Percentiles rank a stretch among this genome's conserved stretches.
These are phyloP conservation scores for Colletes gigas DNA, from an alignment of 1,140 invertebrate species.

Conservation along the genomic window DNA sequence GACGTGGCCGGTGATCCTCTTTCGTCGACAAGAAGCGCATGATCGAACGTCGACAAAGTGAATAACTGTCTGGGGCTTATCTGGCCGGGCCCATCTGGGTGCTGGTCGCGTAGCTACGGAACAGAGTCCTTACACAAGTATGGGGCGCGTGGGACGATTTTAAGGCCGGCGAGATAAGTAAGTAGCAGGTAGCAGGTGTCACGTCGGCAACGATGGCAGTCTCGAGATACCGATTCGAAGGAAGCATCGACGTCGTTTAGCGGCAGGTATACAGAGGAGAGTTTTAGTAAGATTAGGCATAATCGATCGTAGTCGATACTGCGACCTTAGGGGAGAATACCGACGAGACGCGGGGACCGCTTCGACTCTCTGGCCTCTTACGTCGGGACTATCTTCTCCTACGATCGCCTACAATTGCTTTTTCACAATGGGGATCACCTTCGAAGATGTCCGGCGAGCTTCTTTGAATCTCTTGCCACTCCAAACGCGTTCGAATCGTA, in stretches of 20 bases:
- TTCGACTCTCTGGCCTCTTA: conserved; percentile 16
- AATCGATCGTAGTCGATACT: conserved; percentile 54
- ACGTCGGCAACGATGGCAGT: conserved; percentile 64
- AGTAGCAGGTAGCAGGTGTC: conserved; percentile 76
- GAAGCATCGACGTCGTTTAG: conserved; percentile 62
- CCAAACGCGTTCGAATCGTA: background rate
- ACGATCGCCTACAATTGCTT: conserved; percentile 60
- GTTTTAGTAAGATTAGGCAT: conserved; percentile 67
- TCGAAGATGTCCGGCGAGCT: conserved; percentile 21
- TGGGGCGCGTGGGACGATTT: conserved; percentile 55
- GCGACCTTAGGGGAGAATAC: conserved; percentile 11
- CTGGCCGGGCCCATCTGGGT: conserved; percentile 38
- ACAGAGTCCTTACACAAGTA: conserved; percentile 10
- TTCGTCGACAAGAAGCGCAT: conserved; percentile 35
- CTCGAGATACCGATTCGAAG: conserved; percentile 64
- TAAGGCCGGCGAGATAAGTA: conserved; percentile 53
- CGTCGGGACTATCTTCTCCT: conserved; percentile 55
- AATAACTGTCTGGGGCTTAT: conserved; percentile 58
- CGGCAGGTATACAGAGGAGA: conserved; percentile 57
- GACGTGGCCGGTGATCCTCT: conserved; percentile 24
- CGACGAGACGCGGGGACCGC: conserved; percentile 12
- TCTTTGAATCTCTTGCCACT: conserved; percentile 34
- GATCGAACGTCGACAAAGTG: conserved; percentile 48
- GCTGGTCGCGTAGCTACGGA: background rate
- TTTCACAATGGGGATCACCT: conserved; percentile 57